Base-by-base conservation (phyloP, 2,888 invertebrate species). In the Eilema sororculum region DNA sequence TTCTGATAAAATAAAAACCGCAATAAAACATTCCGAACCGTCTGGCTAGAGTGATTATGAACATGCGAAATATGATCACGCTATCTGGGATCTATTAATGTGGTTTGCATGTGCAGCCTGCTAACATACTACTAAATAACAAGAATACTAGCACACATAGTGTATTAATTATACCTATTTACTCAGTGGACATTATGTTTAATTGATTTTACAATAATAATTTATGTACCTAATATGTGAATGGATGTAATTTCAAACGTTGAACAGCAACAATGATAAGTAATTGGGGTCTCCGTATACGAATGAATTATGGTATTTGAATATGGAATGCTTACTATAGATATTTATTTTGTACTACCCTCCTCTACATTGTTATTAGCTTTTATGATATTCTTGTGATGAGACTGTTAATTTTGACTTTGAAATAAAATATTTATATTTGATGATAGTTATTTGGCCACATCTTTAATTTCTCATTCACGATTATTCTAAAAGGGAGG, bases 21-120 rank as follows among this genome's bases (percentile, higher is more conserved):
- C 67, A 64, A 57, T 37, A 52, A 30, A 65, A 61, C 58, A 71
- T 72, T 73, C 65, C 77, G 80, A 78, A 76, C 69, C 69, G 75
- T 73, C 75, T 73, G 72, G 69, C 69, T 76, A 78, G 74, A 80
- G 71, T 81, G 76, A 82, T 83, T 78, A 78, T 68, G 60, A 73
- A 77, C 87, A 87, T 86, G 86, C 81, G 70, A 82, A 83, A 86
- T 82, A 78, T 65, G 72, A 78, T 78, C 86, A 87, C 84, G 86
- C 82, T 77, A 85, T 69, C 25, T 61, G 68, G 57, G 62, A 60
- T 56, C 30, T 58, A 24, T 16, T 25, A 24, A 3, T 22, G 57
- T 58, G 57, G 25, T 58, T 58, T 24, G 57, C 57, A 58, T 58
- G 25, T 58, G 22, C 22, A 58, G n/a, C n/a, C n/a, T 52, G n/a